These are phyloP conservation scores for Reinhardtius hippoglossoides DNA, from an alignment of 2,113 vertebrate genomes.

Conservation along the genomic window DNA sequence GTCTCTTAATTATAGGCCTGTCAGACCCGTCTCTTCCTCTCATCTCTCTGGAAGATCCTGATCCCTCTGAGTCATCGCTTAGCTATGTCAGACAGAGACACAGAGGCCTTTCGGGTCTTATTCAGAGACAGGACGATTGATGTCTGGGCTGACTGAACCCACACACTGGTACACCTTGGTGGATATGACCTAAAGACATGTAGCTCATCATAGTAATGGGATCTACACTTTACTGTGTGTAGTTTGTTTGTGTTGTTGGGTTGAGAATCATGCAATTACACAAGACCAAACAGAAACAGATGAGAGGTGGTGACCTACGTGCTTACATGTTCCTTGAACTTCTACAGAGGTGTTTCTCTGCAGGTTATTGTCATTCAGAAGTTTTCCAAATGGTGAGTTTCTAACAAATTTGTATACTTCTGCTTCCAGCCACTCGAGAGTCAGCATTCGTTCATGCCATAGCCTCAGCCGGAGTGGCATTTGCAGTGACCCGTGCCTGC, in stretches of 20 bases:
- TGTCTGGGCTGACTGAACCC: slow-evolving; percentile 58
- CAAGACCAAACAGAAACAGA: slow-evolving; percentile 4
- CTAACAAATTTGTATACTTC: slow-evolving; percentile 29
- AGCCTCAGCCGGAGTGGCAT: slow-evolving; percentile 94
- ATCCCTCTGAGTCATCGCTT: slow-evolving; percentile 80
- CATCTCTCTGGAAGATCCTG: slow-evolving; percentile 80
- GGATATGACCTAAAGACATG: slow-evolving; percentile 37
- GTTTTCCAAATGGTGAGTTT: background rate
- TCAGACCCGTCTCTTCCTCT: slow-evolving; percentile 77
- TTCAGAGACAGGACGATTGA: slow-evolving; percentile 70
- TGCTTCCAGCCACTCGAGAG: slow-evolving; percentile 91
- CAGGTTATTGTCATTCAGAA: background rate
- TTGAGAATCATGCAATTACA: slow-evolving; percentile 22
- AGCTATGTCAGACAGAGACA: slow-evolving; percentile 73
- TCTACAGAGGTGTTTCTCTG: background rate
- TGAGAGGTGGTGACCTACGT: slow-evolving; percentile 27
- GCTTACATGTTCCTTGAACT: background rate
- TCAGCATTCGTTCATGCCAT: slow-evolving; percentile 97
- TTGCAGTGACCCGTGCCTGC: slow-evolving; percentile 93
- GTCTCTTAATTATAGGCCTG: slow-evolving; percentile 85
- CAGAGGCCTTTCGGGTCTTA: slow-evolving; percentile 66
- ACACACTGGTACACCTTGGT: slow-evolving; percentile 28
- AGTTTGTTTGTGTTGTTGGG: slow-evolving; percentile 17
- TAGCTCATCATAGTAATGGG: slow-evolving; percentile 14
- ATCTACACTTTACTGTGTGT: background rate